Evolutionary conservation across 2,888 invertebrate species (phyloP), one percentile per base, ranked within the genome.

Genomic region (Eupithecia pulchellata): DNA sequence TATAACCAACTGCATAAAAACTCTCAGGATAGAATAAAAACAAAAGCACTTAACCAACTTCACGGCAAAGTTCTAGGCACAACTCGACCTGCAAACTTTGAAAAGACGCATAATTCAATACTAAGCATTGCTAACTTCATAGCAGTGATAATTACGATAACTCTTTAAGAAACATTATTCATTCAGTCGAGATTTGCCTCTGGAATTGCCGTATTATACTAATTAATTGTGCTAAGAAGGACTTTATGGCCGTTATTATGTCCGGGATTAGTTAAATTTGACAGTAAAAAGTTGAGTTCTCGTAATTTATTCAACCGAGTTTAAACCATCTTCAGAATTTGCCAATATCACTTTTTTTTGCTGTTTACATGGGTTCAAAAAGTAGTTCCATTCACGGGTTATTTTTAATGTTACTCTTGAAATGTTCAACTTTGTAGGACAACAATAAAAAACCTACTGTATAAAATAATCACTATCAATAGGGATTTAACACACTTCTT

Each of bases 191-290:
- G 93, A 91, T 92, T 93, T 90, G 89, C 85, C 87, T 89, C 88
- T 85, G 85, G 82, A 92, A 93, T 91, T 89, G 90, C 90, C 86
- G 91, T 90, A 92, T 93, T 93, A 93, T 90, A 92, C 89, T 90
- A 93, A 93, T 94, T 93, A 93, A 94, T 93, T 91, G 90, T 87
- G 81, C 78, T 90, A 89, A 92, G 89, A 84, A 88, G 84, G 84
- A 84, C 85, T 87, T 92, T 90, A 93, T 90, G 87, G 89, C 78
- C 79, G 83, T 86, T 84, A 86, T 72, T 89, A 88, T 86, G 86
- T 89, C 85, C 84, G 71, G 78, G 89, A 89, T 89, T 88, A 88
- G 84, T 79, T 78, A 83, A 84, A 83, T 84, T 81, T 82, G 63
- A 70, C 74, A 64, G 72, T 66, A 71, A 66, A 70, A 67, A 72